These are phyloP conservation scores for Phataginus tetradactyla DNA, from an alignment of 2,797 vertebrate species.

Conservation along the genomic window DNA sequence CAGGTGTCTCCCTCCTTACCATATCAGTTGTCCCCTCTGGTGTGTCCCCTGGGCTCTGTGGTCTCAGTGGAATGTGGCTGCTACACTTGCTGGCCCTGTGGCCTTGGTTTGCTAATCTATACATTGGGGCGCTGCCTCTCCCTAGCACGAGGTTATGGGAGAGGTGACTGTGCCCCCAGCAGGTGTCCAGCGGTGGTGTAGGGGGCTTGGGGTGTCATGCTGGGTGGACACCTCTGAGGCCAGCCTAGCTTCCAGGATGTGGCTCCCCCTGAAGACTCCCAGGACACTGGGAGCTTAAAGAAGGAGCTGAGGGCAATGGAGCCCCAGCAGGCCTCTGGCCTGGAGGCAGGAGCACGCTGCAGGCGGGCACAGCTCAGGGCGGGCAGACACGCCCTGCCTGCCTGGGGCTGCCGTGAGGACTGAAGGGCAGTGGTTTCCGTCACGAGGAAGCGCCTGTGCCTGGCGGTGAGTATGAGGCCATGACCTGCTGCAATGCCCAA, in stretches of 20 bases:
- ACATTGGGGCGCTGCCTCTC: not conserved
- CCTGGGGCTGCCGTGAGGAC: not conserved
- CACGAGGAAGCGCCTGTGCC: rapidly evolving
- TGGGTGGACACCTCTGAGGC: not conserved
- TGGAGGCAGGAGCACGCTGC: not conserved
- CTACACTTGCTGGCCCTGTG: rapidly evolving
- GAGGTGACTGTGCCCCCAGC: too few species aligned
- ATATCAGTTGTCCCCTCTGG: not conserved
- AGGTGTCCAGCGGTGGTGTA: too few species aligned
- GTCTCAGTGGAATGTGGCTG: not conserved
- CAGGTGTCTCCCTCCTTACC: not conserved
- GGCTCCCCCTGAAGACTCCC: too few species aligned
- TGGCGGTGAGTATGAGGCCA: too few species aligned
- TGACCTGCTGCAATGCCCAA: too few species aligned
- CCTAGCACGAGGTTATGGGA: rapidly evolving
- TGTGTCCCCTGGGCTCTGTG: rapidly evolving
- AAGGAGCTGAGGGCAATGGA: not conserved
- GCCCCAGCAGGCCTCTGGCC: not conserved
- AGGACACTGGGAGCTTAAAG: not conserved
- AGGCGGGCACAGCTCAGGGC: not conserved
- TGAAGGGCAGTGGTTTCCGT: not conserved
- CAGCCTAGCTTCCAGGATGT: not conserved
- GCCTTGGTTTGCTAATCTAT: not conserved
- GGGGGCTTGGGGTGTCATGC: not conserved
- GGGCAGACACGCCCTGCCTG: not conserved